Percentiles rank a stretch among this genome's conserved stretches.
These are phyloP conservation scores for Drosophila ambigua DNA, from an alignment of 1,140 invertebrate genomes.

Conservation along the genomic window DNA sequence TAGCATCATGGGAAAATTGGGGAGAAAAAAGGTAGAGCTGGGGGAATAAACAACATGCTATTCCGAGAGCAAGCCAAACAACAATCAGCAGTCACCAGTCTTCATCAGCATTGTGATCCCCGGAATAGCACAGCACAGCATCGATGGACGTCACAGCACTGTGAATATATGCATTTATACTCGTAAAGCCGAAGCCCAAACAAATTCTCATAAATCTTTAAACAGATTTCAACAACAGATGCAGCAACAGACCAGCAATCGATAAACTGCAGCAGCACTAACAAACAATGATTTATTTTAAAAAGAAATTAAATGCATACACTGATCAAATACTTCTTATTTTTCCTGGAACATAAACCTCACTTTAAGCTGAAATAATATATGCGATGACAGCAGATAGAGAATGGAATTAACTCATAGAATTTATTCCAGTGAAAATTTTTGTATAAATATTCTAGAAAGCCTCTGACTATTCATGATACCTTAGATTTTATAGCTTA, in stretches of 20 bases:
- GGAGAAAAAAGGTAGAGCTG: too few species aligned
- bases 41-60: too few species aligned
- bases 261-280: conserved; percentile 17
- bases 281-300: conserved; percentile 8
- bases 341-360: conserved; percentile 9
- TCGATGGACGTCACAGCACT: conserved; percentile 18
- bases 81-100: background rate
- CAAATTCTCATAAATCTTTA: conserved; percentile 22
- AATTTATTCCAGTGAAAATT: too few species aligned
- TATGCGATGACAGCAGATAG: background rate
- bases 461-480: too few species aligned
- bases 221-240: conserved; percentile 6
- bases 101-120: conserved; percentile 12
- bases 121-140: background rate
- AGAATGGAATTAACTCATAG: too few species aligned
- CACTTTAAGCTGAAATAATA: conserved; percentile 8
- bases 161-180: background rate
- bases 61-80: background rate
- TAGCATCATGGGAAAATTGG: too few species aligned
- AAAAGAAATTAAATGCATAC: conserved; percentile 10
- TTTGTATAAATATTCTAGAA: too few species aligned
- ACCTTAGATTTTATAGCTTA: too few species aligned
- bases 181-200: background rate
- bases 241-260: conserved; percentile 15
- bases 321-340: conserved; percentile 14